Evolutionary conservation across 1,140 invertebrate species (phyloP), one percentile per base, ranked within the genome.

Genomic region (Formica exsecta): DNA sequence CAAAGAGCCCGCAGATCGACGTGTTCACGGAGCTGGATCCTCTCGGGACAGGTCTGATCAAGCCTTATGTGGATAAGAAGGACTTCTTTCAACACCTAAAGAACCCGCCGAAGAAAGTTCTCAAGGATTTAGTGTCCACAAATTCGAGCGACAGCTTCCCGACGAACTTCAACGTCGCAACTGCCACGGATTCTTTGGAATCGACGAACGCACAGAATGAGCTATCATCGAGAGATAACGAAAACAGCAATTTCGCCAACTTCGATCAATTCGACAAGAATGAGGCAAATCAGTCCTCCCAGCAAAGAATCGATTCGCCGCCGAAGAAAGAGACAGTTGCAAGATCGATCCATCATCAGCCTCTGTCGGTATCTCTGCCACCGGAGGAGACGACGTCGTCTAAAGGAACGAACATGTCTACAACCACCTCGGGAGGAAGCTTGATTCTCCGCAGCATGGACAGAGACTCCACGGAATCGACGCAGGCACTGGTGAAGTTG

Each of bases 41-140:
- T 75, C 95, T 99, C 92, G 98, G 98, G 92, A 98, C 98, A 87
- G 98, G 98, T 90, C 96, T 97, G 93, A 98, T 97, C 95, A 98
- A 97, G 95, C 98, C 98, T 64, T 99, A 98, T 95, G 96, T 99
- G 91, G 98, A 99, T 96, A 98, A 98, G 95, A 98, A 98, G 96
- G 98, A 98, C 94, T 99, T 99, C 95, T 99, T 99, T 96, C 97
- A 98, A 95, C 97, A 98, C 92, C 96, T 98, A 86, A 98, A 98
- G 96, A 98, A 98, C 95, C 98, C 98, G 86, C 98, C 98, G 74
- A 98, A 98, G 96, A 98, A 98, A 95, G 97, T 98, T 25, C 96
- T 98, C 64, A 98, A 98, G 95, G 98, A 98, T 94, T 95, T 98
- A 91, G 97, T 97, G 9, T 92, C 92, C 4, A 94, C 93, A 41